These are phyloP conservation scores for Andrena dorsata DNA, from an alignment of 2,888 invertebrate species.

Conservation along the genomic window DNA sequence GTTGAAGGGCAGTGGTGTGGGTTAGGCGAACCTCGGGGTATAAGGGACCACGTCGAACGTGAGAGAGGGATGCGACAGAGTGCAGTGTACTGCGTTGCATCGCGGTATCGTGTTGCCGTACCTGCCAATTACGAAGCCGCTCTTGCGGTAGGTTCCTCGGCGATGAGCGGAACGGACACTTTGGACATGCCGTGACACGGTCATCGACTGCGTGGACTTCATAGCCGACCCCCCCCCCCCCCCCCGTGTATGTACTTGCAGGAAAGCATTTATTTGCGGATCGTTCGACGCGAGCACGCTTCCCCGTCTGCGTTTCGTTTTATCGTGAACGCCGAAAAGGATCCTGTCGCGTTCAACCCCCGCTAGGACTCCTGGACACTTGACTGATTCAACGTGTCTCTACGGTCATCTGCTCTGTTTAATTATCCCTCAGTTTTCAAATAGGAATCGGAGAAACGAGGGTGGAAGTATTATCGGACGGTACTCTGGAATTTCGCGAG, in stretches of 20 bases:
- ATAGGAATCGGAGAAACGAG: too few relatives aligned
- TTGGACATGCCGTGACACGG: conserved; percentile 73
- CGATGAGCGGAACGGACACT: conserved; percentile 70
- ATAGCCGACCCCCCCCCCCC: conserved; percentile 36
- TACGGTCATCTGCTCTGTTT: too few relatives aligned
- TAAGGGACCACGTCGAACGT: conserved; percentile 29
- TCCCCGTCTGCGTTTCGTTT: not conserved
- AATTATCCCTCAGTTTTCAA: too few relatives aligned
- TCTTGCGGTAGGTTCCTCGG: conserved; percentile 73
- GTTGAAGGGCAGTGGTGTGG: conserved; percentile 69
- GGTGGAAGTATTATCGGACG: too few relatives aligned
- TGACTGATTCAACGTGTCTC: too few relatives aligned
- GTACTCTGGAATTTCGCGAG: too few relatives aligned
- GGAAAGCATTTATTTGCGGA: conserved; percentile 32
- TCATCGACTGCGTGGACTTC: conserved; percentile 64
- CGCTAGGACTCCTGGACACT: too few relatives aligned
- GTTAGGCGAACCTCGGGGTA: conserved; percentile 41
- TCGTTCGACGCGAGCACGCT: conserved; percentile 18
- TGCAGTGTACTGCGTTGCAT: conserved; percentile 69
- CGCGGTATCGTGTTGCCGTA: conserved; percentile 76
- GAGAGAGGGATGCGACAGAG: conserved; percentile 52
- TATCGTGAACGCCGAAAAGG: not conserved
- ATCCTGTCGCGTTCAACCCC: too few relatives aligned
- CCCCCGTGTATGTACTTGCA: conserved; percentile 24
- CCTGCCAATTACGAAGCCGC: conserved; percentile 79